Conservation (phyloP, 2,113 vertebrate genomes). For the Barbus barbus region DNA sequence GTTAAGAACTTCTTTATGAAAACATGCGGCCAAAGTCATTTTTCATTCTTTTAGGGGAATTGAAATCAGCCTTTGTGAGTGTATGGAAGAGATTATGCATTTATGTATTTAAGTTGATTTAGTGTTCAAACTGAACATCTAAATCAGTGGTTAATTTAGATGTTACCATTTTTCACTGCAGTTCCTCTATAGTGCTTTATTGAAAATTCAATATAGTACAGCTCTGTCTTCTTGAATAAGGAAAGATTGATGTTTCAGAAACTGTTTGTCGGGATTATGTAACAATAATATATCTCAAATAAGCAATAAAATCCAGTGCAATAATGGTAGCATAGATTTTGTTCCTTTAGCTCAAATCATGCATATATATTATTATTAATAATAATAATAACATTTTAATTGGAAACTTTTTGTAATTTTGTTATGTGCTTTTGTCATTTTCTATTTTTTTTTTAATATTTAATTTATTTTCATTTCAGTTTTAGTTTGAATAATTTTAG, state of each 20-base stretch:
- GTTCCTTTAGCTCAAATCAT: not conserved
- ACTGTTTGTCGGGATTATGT: not conserved
- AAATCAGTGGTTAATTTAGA: not conserved
- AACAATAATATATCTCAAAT: not conserved
- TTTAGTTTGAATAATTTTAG: not conserved
- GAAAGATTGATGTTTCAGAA: not conserved
- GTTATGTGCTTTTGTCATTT: not conserved
- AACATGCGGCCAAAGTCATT: constrained; percentile 21
- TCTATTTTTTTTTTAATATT: too few relatives aligned
- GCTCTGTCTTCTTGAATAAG: not conserved
- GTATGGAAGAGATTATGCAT: not conserved
- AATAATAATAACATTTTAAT: not conserved
- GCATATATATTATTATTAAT: too few relatives aligned
- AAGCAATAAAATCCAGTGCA: not conserved
- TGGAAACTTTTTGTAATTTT: too few relatives aligned
- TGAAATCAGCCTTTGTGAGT: not conserved
- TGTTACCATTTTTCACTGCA: not conserved
- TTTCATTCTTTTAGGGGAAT: constrained; percentile 32
- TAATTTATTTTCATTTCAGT: too few relatives aligned
- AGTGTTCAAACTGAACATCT: not conserved
- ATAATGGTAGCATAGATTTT: not conserved
- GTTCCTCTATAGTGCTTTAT: not conserved
- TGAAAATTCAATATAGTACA: not conserved
- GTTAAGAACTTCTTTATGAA: constrained; percentile 15
- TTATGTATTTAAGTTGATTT: not conserved